Base-by-base conservation (phyloP, 1,140 invertebrate species). In the Scaptomyza montana region DNA sequence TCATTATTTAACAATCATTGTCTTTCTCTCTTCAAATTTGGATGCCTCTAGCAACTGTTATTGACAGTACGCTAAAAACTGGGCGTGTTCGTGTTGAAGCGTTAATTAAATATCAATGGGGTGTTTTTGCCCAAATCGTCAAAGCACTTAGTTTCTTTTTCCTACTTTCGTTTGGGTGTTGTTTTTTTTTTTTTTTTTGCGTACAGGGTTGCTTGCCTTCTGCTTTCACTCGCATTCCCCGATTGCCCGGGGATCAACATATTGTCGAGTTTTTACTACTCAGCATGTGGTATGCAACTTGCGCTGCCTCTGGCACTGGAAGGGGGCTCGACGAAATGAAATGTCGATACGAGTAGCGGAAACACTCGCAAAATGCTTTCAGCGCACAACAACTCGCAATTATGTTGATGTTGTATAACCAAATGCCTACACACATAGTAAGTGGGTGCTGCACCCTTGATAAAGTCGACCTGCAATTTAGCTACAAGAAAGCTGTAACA, bases 21-120 rank as follows among this genome's bases (percentile, higher is more conserved):
- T 16, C 50, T 47, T n/a, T 16, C 1, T 13, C 19, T 10, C 5
- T 43, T 49, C 68, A 41, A 56, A 71, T 82, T 53, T 59, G 49
- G 57, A 54, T 45, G 67, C 72, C 68, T 46, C 33, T 65, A 79
- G 77, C 80, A 77, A 84, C 80, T 87, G 84, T 89, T 84, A 89
- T 89, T 87, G 84, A 87, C 84, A 89, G 80, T 66, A 33, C 21
- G 54, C 28, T 28, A 41, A 47, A 50, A 54, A 12, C 8, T 64
- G 80, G 80, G 80, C 65, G 80, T 76, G 72, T 71, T 47, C 61
- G 63, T 75, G 67, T 57, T 72, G 62, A 78, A 66, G 68, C 77
- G 63, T 65, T 78, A 78, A 78, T 78, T 73, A 78, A 78, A 78
- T 78, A 72, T 67, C 77, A 71, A 78, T 76, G 77, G 77, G 77